Conservation (phyloP, 2,888 invertebrate species). For the Mellilla xanthometata region DNA sequence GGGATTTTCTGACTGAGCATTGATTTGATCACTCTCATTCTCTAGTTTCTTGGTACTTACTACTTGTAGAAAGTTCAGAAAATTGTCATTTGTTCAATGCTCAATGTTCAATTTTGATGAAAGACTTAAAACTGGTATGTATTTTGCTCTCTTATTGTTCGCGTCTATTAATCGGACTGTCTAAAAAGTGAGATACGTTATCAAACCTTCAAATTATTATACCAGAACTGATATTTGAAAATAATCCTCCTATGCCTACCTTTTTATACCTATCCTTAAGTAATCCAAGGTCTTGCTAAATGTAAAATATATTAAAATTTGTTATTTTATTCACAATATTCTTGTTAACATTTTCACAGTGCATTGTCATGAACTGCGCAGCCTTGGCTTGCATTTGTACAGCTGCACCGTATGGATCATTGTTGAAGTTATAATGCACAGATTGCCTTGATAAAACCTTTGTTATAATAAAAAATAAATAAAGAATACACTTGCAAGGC, state of each 20-base stretch:
- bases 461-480: constrained; percentile 7
- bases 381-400: constrained; percentile 60
- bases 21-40: constrained; percentile 4
- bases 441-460: constrained; percentile 19
- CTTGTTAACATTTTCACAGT: constrained; percentile 21
- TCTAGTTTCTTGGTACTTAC: neutral
- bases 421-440: constrained; percentile 27
- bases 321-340: neutral
- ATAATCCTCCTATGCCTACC: too few species aligned
- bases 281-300: too few species aligned
- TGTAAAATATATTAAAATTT: neutral
- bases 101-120: too few species aligned
- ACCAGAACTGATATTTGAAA: too few species aligned
- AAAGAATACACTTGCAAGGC: constrained; percentile 1
- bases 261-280: too few species aligned
- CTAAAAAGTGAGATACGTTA: too few species aligned
- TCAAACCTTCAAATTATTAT: too few species aligned
- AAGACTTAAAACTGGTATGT: too few species aligned
- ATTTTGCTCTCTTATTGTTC: too few species aligned
- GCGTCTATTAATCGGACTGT: too few species aligned
- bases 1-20: constrained; percentile 11
- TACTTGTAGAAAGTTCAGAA: neutral
- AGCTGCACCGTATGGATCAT: constrained; percentile 46
- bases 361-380: constrained; percentile 44
- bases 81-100: too few species aligned